Evolutionary conservation across 2,113 vertebrate species (phyloP), one percentile per base, ranked within the genome.

Genomic region (Chionodraco myersi): DNA sequence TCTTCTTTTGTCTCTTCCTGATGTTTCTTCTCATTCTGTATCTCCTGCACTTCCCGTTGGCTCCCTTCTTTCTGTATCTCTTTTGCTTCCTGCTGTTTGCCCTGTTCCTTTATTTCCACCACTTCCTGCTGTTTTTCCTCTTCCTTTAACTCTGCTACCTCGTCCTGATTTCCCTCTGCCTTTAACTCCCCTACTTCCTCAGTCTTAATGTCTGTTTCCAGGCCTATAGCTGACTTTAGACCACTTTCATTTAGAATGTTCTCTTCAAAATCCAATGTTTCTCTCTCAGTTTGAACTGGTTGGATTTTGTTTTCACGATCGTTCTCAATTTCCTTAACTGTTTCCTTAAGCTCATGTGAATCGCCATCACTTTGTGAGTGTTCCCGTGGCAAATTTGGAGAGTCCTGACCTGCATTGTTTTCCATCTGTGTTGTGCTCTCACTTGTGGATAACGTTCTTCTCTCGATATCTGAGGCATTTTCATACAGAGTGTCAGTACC

Each of bases 391-490:
- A 30, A 11, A 16, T 59, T 56, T 67, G 44, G 56, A 60, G 54
- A 54, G 14, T 26, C 45, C 23, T 54, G 30, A 21, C 75, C 48
- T 72, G 36, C 34, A 12, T 10, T 18, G 34, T 77, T 67, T 9
- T 59, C 68, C 26, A 63, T 15, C 45, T 57, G 18, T 79, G 6
- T 7, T 64, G 18, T 58, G 13, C n/a, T 75, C 36, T 66, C 65
- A 41, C 5, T 36, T 49, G 51, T 18, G 8, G 69, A 51, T 44
- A 70, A 44, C 1, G 6, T 63, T 14, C 7, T 54, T 63, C 6
- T 57, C 1, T 84, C 61, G 15, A 70, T 72, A 8, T 77, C 72
- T 68, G 63, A 45, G 12, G 23, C 7, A 1, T 62, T 71, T 68
- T 70, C 71, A 68, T 21, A 2, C 10, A 23, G 5, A 14, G 30